Evolutionary conservation across 2,888 invertebrate species (phyloP), one percentile per base, ranked within the genome.

Genomic region (Linyphia triangularis): DNA sequence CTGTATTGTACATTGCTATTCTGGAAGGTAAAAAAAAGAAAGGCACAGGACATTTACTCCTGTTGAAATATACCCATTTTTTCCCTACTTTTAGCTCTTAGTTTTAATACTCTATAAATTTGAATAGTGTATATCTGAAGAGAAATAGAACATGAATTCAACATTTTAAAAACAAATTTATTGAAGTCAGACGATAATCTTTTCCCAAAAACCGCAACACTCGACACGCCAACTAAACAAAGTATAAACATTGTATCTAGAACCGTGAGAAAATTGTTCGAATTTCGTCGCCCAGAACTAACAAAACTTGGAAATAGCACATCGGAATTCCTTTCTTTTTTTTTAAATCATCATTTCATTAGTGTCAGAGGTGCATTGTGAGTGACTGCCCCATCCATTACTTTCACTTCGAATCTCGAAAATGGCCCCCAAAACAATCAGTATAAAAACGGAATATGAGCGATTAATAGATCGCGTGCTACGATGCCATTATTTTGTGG

Each of bases 391-490:
- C 51, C 51, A 51, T 51, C 51, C 51, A 51, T 51, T 51, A n/a
- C 51, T 51, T 51, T 51, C 51, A 51, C 51, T 51, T 51, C 9
- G 33, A 9, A 51, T 51, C 51, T 51, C n/a, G 9, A 16, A 51
- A 51, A n/a, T n/a, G 51, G n/a, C 51, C 51, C 33, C 33, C 51
- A n/a, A 51, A 51, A 51, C 51, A 51, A 51, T 51, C 51, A n/a
- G 51, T 51, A 51, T n/a, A 51, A 51, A 51, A 51, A 51, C 51
- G 51, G 51, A 51, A 51, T 70, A 43, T 70, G 70, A 70, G 43
- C 28, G 70, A 70, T 70, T 70, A 16, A 26, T 26, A 61, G 37
- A 22, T 77, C 40, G 75, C 75, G 75, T 77, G 67, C n/a, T 30
- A n/a, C 16, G 61, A 30, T 61, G 73, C 59, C 59, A 75, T 59